These are phyloP conservation scores for Brachionus plicatilis DNA, from an alignment of 1,140 invertebrate species.

Conservation along the genomic window DNA sequence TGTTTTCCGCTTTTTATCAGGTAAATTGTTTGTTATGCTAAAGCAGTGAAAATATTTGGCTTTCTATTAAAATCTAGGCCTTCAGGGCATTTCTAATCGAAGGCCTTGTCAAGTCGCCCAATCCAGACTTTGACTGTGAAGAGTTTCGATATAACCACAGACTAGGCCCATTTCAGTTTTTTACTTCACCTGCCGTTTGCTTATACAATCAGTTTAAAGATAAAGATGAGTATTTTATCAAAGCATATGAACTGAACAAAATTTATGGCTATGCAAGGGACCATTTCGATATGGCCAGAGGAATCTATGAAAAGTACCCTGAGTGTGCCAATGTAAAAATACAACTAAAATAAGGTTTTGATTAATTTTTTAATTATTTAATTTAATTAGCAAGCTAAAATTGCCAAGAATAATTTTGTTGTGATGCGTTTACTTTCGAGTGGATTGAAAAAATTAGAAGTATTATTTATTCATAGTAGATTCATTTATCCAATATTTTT, in stretches of 20 bases:
- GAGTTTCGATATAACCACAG: slow-evolving; percentile 86
- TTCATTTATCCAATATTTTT: background rate
- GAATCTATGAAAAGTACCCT: slow-evolving; percentile 25
- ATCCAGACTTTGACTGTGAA: slow-evolving; percentile 84
- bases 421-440: slow-evolving; percentile 22
- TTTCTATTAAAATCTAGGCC: background rate
- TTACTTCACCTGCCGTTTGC: slow-evolving; percentile 81
- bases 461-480: background rate
- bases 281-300: slow-evolving; percentile 14
- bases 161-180: slow-evolving; percentile 76
- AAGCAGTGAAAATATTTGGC: background rate
- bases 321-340: background rate
- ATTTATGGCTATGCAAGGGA: slow-evolving; percentile 7
- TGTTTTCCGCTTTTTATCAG: slow-evolving; percentile 30
- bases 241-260: background rate
- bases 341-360: no score
- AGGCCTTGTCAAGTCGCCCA: slow-evolving; percentile 67
- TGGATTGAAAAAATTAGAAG: slow-evolving; percentile 23
- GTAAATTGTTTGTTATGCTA: background rate
- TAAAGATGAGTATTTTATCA: slow-evolving; percentile 38
- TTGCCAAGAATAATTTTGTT: slow-evolving; percentile 35
- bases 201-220: slow-evolving; percentile 72
- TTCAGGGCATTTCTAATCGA: slow-evolving; percentile 55
- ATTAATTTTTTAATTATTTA: background rate
- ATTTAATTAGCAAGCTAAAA: slow-evolving; percentile 34